Conservation (phyloP, 2,888 invertebrate species). For the Hypsopygia costalis region DNA sequence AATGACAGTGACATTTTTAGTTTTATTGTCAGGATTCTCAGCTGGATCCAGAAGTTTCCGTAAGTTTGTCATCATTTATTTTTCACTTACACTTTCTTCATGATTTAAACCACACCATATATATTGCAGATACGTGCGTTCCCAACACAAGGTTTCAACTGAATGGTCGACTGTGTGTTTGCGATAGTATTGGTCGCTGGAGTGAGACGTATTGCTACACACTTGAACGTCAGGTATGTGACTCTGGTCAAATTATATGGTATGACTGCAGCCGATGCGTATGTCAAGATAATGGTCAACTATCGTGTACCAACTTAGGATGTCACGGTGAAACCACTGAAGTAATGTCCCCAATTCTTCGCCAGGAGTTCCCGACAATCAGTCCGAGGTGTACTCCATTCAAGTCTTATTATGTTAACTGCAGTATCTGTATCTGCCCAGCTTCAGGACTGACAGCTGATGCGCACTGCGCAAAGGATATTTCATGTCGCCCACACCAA, state of each 20-base stretch:
- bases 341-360: background rate
- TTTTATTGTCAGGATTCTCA: conserved; percentile 36
- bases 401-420: conserved; percentile 57
- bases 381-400: conserved; percentile 50
- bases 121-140: conserved; percentile 34
- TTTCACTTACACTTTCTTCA: conserved; percentile 6
- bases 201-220: conserved; percentile 26
- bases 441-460: conserved; percentile 50
- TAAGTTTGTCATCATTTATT: conserved; percentile 33
- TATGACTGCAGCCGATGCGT: conserved; percentile 60
- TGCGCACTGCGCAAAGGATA: conserved; percentile 55
- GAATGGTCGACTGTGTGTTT: conserved; percentile 51
- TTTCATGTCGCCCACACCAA: no score
- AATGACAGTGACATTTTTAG: conserved; percentile 40
- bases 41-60: conserved; percentile 29
- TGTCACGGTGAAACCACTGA: conserved; percentile 32
- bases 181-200: conserved; percentile 51
- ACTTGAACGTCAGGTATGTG: conserved; percentile 34
- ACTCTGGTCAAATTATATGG: conserved; percentile 51
- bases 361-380: background rate
- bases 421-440: conserved; percentile 61
- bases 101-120: no score
- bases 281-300: conserved; percentile 51
- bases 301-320: conserved; percentile 42
- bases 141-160: conserved; percentile 53